Base-by-base conservation (phyloP, 1,140 invertebrate genomes). In the Plutomurus gul region DNA sequence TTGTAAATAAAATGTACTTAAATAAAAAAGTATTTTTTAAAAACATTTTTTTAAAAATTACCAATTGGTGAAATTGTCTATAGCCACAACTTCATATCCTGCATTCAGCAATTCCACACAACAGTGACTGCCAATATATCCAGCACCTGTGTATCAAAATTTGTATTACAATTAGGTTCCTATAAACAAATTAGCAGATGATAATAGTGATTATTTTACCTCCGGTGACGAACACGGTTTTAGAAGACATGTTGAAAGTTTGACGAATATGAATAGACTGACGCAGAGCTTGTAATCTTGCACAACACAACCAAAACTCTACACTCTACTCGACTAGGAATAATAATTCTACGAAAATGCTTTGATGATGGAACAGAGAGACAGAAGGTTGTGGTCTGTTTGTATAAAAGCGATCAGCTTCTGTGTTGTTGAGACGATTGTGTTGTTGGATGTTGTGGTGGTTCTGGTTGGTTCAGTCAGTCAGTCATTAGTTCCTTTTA, bases 51-150 rank as follows among this genome's bases (percentile, higher is more conserved):
- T n/a, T n/a, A n/a, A n/a, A n/a, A n/a, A 73, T 46, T 72, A 85
- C 82, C 82, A 84, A 84, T 95, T 95, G 3, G 90, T 88, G 85
- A 94, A 93, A 87, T 94, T 95, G 85, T 95, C 93, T 80, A 96
- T 90, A 6, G 92, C 93, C 16, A 96, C 89, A 0, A 96, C 94
- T 46, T 93, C 88, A 85, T 95, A 95, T 4, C 93, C 93, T 30
- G 90, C 91, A 79, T 94, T 90, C 10, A 97, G 86, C 4, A 98
- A 89, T 86, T 96, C 94, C 11, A 97, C 89, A 16, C 96, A 92
- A 82, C 93, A 94, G 85, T 98, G 96, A 85, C 93, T 95, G 43
- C 95, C 96, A 71, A 98, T 96, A 87, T 96, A 98, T 25, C 96
- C 96, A 1, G 95, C 95, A 7, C 95, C 96, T 56, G 25, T 8